Base-by-base conservation (phyloP, 2,888 invertebrate species). In the Campoplex capitator region DNA sequence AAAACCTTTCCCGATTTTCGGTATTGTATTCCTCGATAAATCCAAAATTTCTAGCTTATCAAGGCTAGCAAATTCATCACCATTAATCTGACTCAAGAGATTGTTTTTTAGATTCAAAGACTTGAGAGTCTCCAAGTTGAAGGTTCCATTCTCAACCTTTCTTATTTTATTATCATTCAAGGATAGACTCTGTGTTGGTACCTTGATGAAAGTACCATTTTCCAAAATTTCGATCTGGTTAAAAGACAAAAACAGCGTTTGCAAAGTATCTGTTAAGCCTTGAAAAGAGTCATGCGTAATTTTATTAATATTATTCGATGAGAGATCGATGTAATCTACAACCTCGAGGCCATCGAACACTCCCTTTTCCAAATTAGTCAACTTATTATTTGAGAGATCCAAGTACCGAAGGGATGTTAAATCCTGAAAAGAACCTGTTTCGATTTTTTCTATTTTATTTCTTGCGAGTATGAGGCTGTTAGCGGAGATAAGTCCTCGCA, bases 171-270 rank as follows among this genome's bases (percentile, higher is more conserved):
- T 85, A 2, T 70, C 65, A 11, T 78, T 51, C 4, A 87, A 74
- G 28, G 45, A 51, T 2, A 85, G 78, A 3, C 45, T 83, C 0
- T 62, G 7, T 62, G 58, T 75, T 0, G 84, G 82, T 23, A 85
- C 79, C 18, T 92, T 93, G 0, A 91, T 84, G 86, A 95, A 95
- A 38, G 94, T 94, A 6, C 92, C 92, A 45, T 91, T 91, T 65
- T 94, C 93, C 7, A 95, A 91, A 45, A 92, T 92, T 1, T 90
- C 83, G 74, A 95, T 94, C 51, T 91, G 89, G 77, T 95, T 95
- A 80, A 93, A 91, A 88, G 95, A 94, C 71, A 95, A 87, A 75
- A 95, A 92, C 35, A 51, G 18, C 95, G 90, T 28, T 11, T 4
- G 11, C 58, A 23, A 13, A 3, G 28, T 28, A 18, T 28, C 11